Conservation (phyloP, 2,797 vertebrate species). For the Ptychobarbus kaznakovi region DNA sequence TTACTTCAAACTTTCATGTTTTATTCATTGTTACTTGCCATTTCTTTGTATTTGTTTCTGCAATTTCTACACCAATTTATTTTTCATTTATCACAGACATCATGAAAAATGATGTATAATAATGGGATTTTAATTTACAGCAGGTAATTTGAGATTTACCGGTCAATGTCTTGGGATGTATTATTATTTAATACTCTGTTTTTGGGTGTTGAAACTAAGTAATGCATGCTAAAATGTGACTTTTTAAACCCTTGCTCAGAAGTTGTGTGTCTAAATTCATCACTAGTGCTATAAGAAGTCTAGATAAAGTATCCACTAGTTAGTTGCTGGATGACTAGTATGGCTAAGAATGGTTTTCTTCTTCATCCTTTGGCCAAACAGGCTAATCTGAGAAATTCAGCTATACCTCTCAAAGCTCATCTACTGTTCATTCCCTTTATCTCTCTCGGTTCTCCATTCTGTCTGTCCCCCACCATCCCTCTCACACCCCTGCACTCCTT, state of each 20-base stretch:
- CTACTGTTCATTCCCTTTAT: constrained; percentile 51
- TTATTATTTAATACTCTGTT: background rate
- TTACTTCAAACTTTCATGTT: background rate
- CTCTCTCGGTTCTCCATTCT: constrained; percentile 52
- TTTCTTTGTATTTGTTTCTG: background rate
- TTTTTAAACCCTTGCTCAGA: too few species aligned
- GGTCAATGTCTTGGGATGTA: background rate
- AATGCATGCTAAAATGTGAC: background rate
- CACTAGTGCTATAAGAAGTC: background rate
- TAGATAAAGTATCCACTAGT: background rate
- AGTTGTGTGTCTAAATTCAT: background rate
- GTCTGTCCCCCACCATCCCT: constrained; percentile 38
- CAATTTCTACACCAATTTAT: background rate
- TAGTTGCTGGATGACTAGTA: background rate
- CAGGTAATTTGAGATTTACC: background rate
- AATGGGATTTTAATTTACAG: background rate
- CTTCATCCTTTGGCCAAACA: constrained; percentile 54
- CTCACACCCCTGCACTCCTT: constrained; percentile 57
- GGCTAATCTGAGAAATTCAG: constrained; percentile 65
- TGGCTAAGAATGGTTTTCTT: background rate
- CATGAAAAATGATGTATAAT: background rate
- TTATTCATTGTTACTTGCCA: background rate
- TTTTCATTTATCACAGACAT: background rate
- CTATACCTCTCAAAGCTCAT: constrained; percentile 69
- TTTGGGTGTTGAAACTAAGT: background rate